Evolutionary conservation across 2,888 invertebrate species (phyloP), one percentile per base, ranked within the genome.

Genomic region (Xanthostigma xanthostigma): DNA sequence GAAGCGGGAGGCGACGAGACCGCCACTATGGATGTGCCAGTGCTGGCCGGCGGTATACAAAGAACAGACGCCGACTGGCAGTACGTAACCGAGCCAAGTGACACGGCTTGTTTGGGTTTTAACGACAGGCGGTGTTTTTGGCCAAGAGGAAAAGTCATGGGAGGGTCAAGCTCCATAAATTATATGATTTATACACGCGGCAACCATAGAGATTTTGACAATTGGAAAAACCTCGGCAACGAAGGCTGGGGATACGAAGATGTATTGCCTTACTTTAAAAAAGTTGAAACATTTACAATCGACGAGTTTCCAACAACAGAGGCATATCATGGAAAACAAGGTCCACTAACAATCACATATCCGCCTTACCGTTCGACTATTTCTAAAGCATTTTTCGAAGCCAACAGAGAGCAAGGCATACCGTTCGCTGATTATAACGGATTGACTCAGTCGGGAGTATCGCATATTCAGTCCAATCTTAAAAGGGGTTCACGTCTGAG

Each of bases 141-240:
- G 87, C 87, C 89, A 0, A 74, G 86, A 48, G 90, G 90, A 48
- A 88, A 87, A 67, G 80, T 83, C 0, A 71, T 92, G 2, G 92
- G 91, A 0, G 93, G 93, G 0, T 86, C 86, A 5, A 87, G 87
- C 38, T 88, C 90, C 1, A 69, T 92, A 1, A 93, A 92, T 62
- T 88, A 88, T 37, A 92, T 93, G 92, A 75, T 92, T 1, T 93
- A 94, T 65, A 82, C 92, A 41, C 73, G 94, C 50, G 94, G 94
- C 1, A 92, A 92, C 64, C 74, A 78, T 44, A 71, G 83, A 1
- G 93, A 94, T 64, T 95, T 79, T 62, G 87, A 93, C 64, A 75
- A 81, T 46, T 95, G 94, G 94, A 86, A 84, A 33, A 70, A 74
- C 0, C 68, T 83, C 37, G 93, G 93, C 0, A 91, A 91, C 64